A percentile compares a stretch with the other conserved stretches of the same genome.
Evolutionary conservation across 2,113 vertebrate genomes (phyloP).

Genomic region (Neodontobutis hainanensis): DNA sequence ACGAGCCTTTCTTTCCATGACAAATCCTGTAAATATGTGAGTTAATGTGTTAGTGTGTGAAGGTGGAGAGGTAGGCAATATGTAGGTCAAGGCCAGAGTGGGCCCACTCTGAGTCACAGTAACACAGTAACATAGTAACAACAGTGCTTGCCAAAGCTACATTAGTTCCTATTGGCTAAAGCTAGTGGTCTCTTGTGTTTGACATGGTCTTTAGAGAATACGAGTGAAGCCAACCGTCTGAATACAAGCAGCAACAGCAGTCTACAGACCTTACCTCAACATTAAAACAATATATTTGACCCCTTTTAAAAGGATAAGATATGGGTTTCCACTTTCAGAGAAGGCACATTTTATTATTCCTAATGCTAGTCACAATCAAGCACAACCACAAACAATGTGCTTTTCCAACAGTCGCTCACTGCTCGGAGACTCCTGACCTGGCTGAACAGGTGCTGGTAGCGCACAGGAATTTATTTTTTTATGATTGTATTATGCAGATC

Average conservation of each 20-base stretch:
- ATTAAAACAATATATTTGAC: no score
- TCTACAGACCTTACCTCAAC: neutral
- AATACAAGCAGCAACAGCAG: slow-evolving; percentile 1
- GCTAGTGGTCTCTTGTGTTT: slow-evolving; percentile 28
- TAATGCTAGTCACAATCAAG: slow-evolving; percentile 17
- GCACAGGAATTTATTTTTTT: slow-evolving; percentile 26
- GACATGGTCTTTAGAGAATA: slow-evolving; percentile 24
- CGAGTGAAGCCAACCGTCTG: no score
- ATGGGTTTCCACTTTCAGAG: neutral
- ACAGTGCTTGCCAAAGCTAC: slow-evolving; percentile 3
- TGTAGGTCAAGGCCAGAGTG: slow-evolving; percentile 64
- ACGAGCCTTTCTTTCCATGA: slow-evolving; percentile 61
- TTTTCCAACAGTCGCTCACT: slow-evolving; percentile 23
- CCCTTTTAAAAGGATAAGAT: neutral
- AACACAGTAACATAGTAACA: neutral
- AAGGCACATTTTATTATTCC: no score
- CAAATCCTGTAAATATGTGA: slow-evolving; percentile 59
- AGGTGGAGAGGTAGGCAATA: slow-evolving; percentile 53
- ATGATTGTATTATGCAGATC: slow-evolving; percentile 3
- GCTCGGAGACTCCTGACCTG: slow-evolving; percentile 14
- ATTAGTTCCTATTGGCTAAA: slow-evolving; percentile 17
- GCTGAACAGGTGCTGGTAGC: slow-evolving; percentile 44
- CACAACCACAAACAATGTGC: slow-evolving; percentile 38
- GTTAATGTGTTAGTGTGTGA: slow-evolving; percentile 14
- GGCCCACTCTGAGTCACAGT: slow-evolving; percentile 24